Evolutionary conservation across 2,113 vertebrate species (phyloP).

Genomic region (Hippolais icterina): DNA sequence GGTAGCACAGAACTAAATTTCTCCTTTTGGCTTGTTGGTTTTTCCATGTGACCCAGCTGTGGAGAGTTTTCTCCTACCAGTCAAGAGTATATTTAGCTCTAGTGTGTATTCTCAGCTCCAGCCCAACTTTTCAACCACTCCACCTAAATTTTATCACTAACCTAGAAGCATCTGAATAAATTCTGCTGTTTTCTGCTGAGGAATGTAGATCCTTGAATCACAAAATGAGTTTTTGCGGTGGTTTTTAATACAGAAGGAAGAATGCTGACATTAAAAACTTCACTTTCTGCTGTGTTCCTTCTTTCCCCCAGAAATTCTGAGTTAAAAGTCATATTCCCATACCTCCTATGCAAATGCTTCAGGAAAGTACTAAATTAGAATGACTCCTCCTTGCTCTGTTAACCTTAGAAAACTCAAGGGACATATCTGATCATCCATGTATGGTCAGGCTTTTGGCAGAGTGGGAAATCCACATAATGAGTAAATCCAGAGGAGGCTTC

Average conservation of each 20-base stretch:
- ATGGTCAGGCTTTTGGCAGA: conserved; percentile 6
- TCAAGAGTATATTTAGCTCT: neutral
- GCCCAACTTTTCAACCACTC: neutral
- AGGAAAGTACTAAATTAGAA: neutral
- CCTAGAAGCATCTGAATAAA: neutral
- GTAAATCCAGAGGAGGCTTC: neutral
- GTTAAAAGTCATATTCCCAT: conserved; percentile 11
- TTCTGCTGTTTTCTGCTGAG: neutral
- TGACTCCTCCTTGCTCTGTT: neutral
- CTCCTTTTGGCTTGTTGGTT: neutral
- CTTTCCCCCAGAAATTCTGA: neutral
- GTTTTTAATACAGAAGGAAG: neutral
- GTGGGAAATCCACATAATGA: neutral
- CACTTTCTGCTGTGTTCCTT: neutral
- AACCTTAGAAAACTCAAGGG: neutral
- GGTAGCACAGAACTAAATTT: neutral
- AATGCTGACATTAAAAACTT: neutral
- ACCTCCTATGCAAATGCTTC: neutral
- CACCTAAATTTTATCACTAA: neutral
- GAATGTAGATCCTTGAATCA: neutral
- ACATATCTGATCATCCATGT: neutral
- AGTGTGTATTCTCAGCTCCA: neutral
- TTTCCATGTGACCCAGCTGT: neutral
- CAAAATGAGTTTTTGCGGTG: neutral
- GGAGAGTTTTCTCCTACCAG: neutral